These are phyloP conservation scores for Reinhardtius hippoglossoides DNA, from an alignment of 2,113 vertebrate genomes.

Conservation along the genomic window DNA sequence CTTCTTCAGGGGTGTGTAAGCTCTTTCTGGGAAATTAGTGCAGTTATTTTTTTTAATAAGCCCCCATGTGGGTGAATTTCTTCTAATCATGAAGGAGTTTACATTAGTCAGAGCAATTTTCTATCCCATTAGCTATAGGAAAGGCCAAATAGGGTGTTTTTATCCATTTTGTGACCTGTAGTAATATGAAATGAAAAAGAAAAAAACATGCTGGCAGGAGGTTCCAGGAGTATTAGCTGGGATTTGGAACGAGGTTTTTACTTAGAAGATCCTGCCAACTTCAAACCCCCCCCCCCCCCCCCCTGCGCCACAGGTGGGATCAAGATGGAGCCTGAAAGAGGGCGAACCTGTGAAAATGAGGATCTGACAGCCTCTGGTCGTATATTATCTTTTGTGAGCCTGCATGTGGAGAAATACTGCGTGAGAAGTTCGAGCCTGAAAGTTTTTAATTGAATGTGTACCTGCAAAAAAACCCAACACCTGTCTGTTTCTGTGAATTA, in stretches of 20 bases:
- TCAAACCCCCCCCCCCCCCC: no score
- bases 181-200: slow-evolving; percentile 1
- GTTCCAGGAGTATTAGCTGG: slow-evolving; percentile 20
- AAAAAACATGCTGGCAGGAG: neutral
- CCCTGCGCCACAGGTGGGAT: slow-evolving; percentile 14
- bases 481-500: neutral
- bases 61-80: slow-evolving; percentile 25
- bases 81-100: slow-evolving; percentile 16
- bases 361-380: slow-evolving; percentile 19
- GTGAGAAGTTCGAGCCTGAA: slow-evolving; percentile 1
- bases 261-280: slow-evolving; percentile 18
- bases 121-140: slow-evolving; percentile 15
- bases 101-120: slow-evolving; percentile 43
- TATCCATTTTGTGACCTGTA: neutral
- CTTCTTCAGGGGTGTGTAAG: slow-evolving; percentile 12
- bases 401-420: slow-evolving; percentile 10
- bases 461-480: neutral
- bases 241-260: slow-evolving; percentile 25
- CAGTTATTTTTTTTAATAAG: slow-evolving; percentile 6
- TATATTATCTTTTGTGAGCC: slow-evolving; percentile 8
- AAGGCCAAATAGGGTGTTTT: neutral
- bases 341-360: slow-evolving; percentile 17
- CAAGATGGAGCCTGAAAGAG: slow-evolving; percentile 23
- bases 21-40: slow-evolving; percentile 30
- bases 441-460: slow-evolving; percentile 1